Evolutionary conservation across 2,113 vertebrate genomes (phyloP).

Genomic region (Cavia aperea): DNA sequence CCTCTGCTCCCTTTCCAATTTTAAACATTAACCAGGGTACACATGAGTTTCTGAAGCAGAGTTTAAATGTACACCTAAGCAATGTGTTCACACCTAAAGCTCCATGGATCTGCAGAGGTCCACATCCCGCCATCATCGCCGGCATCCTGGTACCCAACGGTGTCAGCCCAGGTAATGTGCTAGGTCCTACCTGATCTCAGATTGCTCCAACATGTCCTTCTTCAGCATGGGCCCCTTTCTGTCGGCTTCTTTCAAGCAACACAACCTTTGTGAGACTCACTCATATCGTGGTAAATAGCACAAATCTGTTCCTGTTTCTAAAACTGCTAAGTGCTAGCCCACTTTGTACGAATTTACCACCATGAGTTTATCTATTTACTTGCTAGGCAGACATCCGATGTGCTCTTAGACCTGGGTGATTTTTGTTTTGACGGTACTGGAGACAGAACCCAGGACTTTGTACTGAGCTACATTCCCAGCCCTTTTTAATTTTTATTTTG

Average conservation of each 20-base stretch:
- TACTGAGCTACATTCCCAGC: not conserved
- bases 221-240: not conserved
- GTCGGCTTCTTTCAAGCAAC: not conserved
- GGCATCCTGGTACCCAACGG: too few relatives aligned
- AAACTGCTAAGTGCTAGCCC: not conserved
- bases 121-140: not conserved
- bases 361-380: not conserved
- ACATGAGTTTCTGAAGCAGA: not conserved
- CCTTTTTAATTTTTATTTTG: not conserved
- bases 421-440: not conserved
- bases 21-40: not conserved
- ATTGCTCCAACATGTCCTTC: not conserved
- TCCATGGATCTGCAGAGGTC: not conserved
- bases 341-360: not conserved
- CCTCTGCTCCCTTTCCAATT: rapidly evolving
- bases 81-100: not conserved
- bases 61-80: not conserved
- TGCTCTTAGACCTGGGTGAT: not conserved
- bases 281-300: too few relatives aligned
- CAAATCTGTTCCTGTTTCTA: not conserved
- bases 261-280: not conserved
- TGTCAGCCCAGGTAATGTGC: not conserved
- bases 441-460: not conserved
- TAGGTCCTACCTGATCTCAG: not conserved
- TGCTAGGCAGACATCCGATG: rapidly evolving